phyloP scores from a whole-genome alignment of 2,113 vertebrate species.

The Coryphaenoides rupestris region DNA sequence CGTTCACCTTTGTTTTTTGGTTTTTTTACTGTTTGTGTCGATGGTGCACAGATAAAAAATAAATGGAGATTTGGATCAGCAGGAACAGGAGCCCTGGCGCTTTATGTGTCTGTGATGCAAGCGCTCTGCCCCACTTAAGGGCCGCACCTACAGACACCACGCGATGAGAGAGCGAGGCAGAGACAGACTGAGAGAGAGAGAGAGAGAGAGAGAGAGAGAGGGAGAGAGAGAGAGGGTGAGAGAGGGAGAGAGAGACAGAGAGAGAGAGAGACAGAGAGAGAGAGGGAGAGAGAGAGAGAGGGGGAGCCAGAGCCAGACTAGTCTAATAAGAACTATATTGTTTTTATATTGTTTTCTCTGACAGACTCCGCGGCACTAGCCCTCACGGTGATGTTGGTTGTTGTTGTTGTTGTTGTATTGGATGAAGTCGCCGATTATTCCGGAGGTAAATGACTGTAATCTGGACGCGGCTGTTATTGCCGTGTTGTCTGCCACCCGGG shows the following conservation, averaged over 20 bases:
- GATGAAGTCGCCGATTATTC: conserved; percentile 55
- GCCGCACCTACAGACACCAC: conserved; percentile 40
- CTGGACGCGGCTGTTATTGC: conserved; percentile 49
- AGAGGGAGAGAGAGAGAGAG: conserved; percentile 16
- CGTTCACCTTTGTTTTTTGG: conserved; percentile 48
- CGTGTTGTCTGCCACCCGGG: conserved; percentile 38
- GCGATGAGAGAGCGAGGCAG: conserved; percentile 15
- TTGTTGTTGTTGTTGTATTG: conserved; percentile 26
- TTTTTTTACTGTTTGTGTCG: conserved; percentile 42
- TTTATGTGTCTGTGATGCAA: conserved; percentile 30
- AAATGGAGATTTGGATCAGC: conserved; percentile 56
- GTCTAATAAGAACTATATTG: conserved; percentile 58
- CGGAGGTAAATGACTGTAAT: conserved; percentile 58
- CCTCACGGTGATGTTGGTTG: conserved; percentile 44
- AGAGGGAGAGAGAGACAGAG: conserved; percentile 24
- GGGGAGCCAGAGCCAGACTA: conserved; percentile 5
- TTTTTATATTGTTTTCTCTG: conserved; percentile 63
- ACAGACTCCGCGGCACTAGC: conserved; percentile 47
- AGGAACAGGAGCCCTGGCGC: conserved; percentile 22
- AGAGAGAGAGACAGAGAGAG: conserved; percentile 16
- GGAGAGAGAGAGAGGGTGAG: conserved; percentile 2
- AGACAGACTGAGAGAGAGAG: conserved; percentile 8
- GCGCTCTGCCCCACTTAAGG: conserved; percentile 50
- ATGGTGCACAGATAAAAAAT: conserved; percentile 51
- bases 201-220: too few relatives aligned